Percentiles rank a stretch among this genome's conserved stretches.
Conservation (phyloP, 2,797 vertebrate species). For the Sebastes oblongus region DNA sequence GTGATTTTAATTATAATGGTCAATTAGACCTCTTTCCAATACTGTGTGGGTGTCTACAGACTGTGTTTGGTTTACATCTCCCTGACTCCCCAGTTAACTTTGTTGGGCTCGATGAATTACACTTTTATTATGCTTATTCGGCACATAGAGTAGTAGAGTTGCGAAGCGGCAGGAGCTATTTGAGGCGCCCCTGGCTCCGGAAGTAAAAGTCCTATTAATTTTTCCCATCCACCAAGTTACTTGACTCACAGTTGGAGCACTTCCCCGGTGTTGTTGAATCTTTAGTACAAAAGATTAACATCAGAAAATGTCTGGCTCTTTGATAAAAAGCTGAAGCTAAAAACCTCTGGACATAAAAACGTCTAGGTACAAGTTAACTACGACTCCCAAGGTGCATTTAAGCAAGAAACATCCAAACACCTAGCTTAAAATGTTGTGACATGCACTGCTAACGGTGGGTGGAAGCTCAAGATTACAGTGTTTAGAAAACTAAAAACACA, state of each 20-base stretch:
- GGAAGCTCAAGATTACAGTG: not conserved
- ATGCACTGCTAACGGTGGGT: not conserved
- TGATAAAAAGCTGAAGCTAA: not conserved
- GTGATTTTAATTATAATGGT: not conserved
- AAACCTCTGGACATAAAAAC: not conserved
- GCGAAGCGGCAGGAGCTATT: not conserved
- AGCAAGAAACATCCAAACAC: not conserved
- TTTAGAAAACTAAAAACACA: not conserved
- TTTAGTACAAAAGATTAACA: not conserved
- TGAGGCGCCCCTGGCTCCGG: not conserved
- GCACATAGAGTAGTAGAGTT: not conserved
- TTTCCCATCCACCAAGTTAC: not conserved
- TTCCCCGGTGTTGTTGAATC: not conserved
- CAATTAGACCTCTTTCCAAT: not conserved
- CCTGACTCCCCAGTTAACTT: not conserved
- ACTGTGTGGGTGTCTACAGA: not conserved
- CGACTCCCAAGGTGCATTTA: not conserved
- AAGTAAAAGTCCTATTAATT: not conserved
- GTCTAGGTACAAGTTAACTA: not conserved
- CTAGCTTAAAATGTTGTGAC: not conserved
- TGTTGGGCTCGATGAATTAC: not conserved
- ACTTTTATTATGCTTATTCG: not conserved
- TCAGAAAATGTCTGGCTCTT: not conserved
- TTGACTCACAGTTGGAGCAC: not conserved
- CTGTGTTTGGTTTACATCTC: not conserved